Conservation (phyloP, 2,888 invertebrate genomes). For the Empis livida region DNA sequence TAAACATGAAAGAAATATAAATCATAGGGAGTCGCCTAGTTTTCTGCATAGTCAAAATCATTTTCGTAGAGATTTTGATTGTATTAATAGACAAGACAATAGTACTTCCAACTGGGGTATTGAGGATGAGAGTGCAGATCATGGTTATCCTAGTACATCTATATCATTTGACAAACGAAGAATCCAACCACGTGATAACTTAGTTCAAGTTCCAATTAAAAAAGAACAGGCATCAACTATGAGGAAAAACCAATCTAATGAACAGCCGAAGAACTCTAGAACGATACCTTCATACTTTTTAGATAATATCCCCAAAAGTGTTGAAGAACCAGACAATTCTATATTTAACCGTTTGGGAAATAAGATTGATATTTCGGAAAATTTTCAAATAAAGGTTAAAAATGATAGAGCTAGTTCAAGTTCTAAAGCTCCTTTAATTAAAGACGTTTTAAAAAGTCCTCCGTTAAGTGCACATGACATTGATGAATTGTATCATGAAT, state of each 20-base stretch:
- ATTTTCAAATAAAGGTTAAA: conserved; percentile 15
- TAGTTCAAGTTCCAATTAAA: not conserved
- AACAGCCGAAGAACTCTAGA: not conserved
- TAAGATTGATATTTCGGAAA: conserved; percentile 8
- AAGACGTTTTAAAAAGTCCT: conserved; percentile 24
- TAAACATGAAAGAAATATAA: no score
- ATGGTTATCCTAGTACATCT: no score
- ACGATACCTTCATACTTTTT: not conserved
- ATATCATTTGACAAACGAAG: no score
- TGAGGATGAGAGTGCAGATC: not conserved
- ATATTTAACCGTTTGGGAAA: conserved; percentile 16
- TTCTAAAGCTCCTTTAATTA: conserved; percentile 12
- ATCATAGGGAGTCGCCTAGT: no score
- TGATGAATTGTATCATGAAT: conserved; percentile 20
- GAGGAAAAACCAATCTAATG: not conserved
- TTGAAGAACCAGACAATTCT: not conserved
- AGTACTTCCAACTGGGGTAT: not conserved
- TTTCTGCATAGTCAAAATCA: no score
- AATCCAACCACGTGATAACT: no score
- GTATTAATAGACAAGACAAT: no score
- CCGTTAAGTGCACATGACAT: conserved; percentile 23
- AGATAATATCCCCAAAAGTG: not conserved
- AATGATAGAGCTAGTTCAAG: conserved; percentile 10
- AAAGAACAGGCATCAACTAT: conserved; percentile 1
- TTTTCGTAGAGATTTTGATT: no score